These are phyloP conservation scores for Drosophila subpulchrella DNA, from an alignment of 1,140 invertebrate species.

Conservation along the genomic window DNA sequence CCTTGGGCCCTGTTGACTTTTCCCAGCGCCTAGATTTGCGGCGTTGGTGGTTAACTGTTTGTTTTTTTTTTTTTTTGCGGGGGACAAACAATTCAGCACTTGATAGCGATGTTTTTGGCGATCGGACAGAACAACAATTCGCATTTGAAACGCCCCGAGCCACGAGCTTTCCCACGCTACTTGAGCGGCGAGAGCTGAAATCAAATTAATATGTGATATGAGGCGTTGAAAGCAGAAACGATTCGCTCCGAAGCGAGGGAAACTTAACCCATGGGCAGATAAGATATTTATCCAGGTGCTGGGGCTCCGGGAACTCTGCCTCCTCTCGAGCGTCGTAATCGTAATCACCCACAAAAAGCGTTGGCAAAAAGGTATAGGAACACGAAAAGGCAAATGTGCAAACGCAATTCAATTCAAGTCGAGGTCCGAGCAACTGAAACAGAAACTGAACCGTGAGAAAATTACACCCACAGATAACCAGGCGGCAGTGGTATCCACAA, in stretches of 20 bases:
- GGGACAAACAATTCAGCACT: conserved; percentile 61
- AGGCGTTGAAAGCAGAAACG: conserved; percentile 70
- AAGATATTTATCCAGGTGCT: conserved; percentile 83
- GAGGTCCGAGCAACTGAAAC: conserved; percentile 66
- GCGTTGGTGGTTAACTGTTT: conserved; percentile 23
- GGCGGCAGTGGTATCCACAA: conserved; percentile 21
- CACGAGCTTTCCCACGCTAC: conserved; percentile 71
- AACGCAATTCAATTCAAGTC: conserved; percentile 70
- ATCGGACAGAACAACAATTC: conserved; percentile 45
- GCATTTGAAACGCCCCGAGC: conserved; percentile 29
- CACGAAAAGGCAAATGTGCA: conserved; percentile 71
- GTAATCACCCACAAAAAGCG: conserved; percentile 75
- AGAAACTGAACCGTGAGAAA: conserved; percentile 79
- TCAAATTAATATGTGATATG: conserved; percentile 78
- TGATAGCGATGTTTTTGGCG: conserved; percentile 53
- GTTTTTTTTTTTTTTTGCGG: conserved; percentile 29
- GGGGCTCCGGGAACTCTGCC: conserved; percentile 18
- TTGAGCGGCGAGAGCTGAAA: conserved; percentile 54
- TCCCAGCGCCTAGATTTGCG: conserved; percentile 61
- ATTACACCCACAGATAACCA: conserved; percentile 79
- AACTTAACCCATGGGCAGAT: conserved; percentile 56
- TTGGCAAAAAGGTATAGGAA: conserved; percentile 60
- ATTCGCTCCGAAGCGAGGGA: conserved; percentile 20
- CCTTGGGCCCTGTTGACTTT: conserved; percentile 63
- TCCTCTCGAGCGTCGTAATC: conserved; percentile 38